Evolutionary conservation across 1,140 invertebrate genomes (phyloP), one percentile per base, ranked within the genome.

Genomic region (Carcinoscorpius rotundicauda): DNA sequence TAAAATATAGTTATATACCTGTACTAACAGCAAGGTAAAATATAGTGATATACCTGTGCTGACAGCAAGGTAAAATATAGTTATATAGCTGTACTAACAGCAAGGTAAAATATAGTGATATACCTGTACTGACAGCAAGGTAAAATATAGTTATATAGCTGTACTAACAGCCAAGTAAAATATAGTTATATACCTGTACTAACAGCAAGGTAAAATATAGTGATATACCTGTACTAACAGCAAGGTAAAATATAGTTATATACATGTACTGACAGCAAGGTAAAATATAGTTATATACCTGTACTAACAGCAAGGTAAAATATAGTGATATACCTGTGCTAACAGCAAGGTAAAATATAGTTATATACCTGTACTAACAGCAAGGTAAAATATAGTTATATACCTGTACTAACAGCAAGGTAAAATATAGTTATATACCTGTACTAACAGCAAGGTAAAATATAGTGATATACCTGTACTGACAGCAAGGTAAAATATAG

Each of bases 1-100:
- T 78, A 70, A 71, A 72, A 50, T 65, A 72, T 29, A 29, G 29
- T 29, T 29, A 29, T 29, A 29, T 2, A 29, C 2, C 29, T 29
- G 29, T 29, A n/a, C 79, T 58, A 70, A 73, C 48, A 74, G 74
- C 71, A 73, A 77, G 69, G 78, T 78, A 70, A 71, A 72, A 50
- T 65, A 72, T 29, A 29, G 29, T 29, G 0, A 29, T 29, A 29
- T 2, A 29, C 2, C 29, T 29, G 29, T 29, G 76, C 79, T 58
- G 69, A 73, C 48, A 74, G 74, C 71, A 73, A 77, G 69, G 78
- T 78, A 70, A 71, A 72, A 50, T 65, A 72, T 29, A 29, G 29
- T 29, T 29, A 29, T 29, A 29, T 2, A 29, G 0, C 29, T 29
- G 29, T 29, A n/a, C 79, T 58, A 70, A 73, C 48, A 74, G 74